A percentile compares a stretch with the other conserved stretches of the same genome.
Conservation (phyloP, 2,797 vertebrate genomes). For the Chaetodon trifasciatus region DNA sequence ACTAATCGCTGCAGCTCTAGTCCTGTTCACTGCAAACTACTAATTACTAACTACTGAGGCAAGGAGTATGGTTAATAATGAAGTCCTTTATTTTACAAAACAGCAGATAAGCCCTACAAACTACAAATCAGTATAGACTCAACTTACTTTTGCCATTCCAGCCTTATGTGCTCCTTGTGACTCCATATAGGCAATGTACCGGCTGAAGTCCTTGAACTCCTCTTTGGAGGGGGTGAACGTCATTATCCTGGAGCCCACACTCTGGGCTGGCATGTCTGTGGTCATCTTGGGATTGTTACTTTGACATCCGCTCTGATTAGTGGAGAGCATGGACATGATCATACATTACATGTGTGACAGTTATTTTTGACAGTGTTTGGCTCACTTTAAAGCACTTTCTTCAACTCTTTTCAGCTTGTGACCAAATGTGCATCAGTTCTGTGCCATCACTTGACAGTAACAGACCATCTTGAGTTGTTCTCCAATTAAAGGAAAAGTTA, state of each 20-base stretch:
- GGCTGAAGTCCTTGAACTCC: conserved; percentile 93
- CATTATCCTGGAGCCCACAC: conserved; percentile 89
- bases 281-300: conserved; percentile 85
- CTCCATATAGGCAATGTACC: conserved; percentile 95
- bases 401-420: background rate
- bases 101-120: background rate
- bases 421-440: background rate
- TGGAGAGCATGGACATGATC: conserved; percentile 26
- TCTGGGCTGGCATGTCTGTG: conserved; percentile 87
- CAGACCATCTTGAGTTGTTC: background rate
- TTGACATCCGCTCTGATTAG: conserved; percentile 30
- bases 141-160: conserved; percentile 92
- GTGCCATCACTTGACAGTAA: background rate
- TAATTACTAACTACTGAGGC: background rate
- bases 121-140: background rate
- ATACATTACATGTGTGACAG: background rate
- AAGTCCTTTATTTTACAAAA: background rate
- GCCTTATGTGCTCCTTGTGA: conserved; percentile 95
- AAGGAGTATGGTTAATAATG: background rate
- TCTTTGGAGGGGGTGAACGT: conserved; percentile 94
- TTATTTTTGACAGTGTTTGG: background rate
- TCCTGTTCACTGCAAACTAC: background rate
- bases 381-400: background rate
- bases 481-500: background rate
- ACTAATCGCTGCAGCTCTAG: no score